Percentiles rank a stretch among this genome's conserved stretches.
Evolutionary conservation across 2,888 invertebrate genomes (phyloP).

Genomic region (Tipula helvola): DNA sequence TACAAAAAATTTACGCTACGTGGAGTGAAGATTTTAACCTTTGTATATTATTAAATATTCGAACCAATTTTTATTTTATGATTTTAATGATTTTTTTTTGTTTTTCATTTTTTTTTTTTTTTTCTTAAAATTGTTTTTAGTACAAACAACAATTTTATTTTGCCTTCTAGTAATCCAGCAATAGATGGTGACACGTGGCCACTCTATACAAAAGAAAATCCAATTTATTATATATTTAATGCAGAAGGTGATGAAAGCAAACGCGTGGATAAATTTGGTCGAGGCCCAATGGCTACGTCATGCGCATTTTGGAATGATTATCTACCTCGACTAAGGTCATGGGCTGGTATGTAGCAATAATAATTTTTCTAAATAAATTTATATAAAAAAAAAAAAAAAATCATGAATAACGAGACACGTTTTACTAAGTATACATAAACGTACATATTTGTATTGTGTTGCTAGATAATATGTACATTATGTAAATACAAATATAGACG

Average conservation of each 20-base stretch:
- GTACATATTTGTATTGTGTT: too few species aligned
- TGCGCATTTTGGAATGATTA: slow-evolving; percentile 97
- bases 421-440: too few species aligned
- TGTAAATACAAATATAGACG: not conserved
- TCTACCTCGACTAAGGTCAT: slow-evolving; percentile 73
- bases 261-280: slow-evolving; percentile 43
- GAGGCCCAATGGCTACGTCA: slow-evolving; percentile 68
- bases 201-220: slow-evolving; percentile 69
- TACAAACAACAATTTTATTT: not conserved
- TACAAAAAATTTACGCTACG: slow-evolving; percentile 15
- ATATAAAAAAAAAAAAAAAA: not conserved
- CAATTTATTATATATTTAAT: slow-evolving; percentile 82
- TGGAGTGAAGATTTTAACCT: not conserved
- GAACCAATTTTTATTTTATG: slow-evolving; percentile 4
- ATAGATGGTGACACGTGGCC: slow-evolving; percentile 59
- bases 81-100: slow-evolving; percentile 5
- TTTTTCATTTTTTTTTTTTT: not conserved
- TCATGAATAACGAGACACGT: not conserved
- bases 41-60: not conserved
- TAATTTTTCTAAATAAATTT: not conserved
- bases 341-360: slow-evolving; percentile 39
- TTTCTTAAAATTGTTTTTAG: not conserved
- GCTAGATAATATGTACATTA: not conserved
- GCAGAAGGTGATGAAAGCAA: slow-evolving; percentile 58
- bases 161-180: slow-evolving; percentile 20